Evolutionary conservation across 2,888 invertebrate species (phyloP).

Genomic region (Microdon myrmicae): DNA sequence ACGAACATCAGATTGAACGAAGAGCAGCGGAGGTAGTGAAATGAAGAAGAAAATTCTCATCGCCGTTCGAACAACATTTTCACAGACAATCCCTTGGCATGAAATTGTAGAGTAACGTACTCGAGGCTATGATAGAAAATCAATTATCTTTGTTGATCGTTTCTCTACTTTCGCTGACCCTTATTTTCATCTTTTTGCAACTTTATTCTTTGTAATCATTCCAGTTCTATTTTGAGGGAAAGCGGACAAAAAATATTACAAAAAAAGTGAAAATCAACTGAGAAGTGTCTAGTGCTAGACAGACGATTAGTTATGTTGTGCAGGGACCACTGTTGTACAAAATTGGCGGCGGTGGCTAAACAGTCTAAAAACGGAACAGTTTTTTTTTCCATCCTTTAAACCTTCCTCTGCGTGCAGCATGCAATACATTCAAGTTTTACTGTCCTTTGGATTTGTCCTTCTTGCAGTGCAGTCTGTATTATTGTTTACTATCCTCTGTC

Average conservation of each 20-base stretch:
- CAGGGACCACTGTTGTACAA: constrained; percentile 23
- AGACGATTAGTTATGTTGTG: constrained; percentile 8
- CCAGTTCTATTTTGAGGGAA: constrained; percentile 8
- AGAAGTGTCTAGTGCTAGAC: constrained; percentile 20
- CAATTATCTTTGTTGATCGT: constrained; percentile 36
- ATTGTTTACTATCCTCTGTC: constrained; percentile 1
- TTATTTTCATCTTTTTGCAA: background rate
- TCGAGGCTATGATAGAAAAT: constrained; percentile 42
- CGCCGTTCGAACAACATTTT: constrained; percentile 21
- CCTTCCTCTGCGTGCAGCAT: constrained; percentile 7
- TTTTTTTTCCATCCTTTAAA: constrained; percentile 1
- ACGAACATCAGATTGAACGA: background rate
- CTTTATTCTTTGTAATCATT: background rate
- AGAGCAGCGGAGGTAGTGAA: constrained; percentile 12
- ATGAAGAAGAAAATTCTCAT: constrained; percentile 42
- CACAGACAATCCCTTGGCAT: constrained; percentile 20
- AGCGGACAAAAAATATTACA: background rate
- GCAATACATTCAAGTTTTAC: constrained; percentile 1
- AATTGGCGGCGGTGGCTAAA: constrained; percentile 18
- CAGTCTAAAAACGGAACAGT: constrained; percentile 21
- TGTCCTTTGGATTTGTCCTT: constrained; percentile 20
- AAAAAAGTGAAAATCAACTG: constrained; percentile 7
- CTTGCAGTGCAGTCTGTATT: constrained; percentile 29
- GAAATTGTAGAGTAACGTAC: constrained; percentile 35
- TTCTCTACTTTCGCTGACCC: background rate